These are phyloP conservation scores for Okamejei kenojei DNA, from an alignment of 2,797 vertebrate species.

Conservation along the genomic window DNA sequence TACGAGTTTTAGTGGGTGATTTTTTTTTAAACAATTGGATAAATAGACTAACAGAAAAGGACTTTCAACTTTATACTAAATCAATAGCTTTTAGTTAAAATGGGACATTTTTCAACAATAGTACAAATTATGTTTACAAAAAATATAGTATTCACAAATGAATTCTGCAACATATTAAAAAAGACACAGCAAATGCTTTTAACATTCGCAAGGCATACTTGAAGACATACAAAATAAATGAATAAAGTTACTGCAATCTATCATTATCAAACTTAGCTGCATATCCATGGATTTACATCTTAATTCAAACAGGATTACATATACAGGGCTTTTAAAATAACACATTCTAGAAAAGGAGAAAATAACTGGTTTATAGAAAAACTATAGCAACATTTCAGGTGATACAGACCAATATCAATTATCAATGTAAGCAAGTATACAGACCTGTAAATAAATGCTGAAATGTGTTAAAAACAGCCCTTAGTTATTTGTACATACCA, in stretches of 20 bases:
- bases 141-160: conserved; percentile 23
- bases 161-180: neutral
- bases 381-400: neutral
- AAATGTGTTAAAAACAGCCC: neutral
- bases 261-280: neutral
- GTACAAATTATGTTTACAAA: conserved; percentile 12
- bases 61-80: neutral
- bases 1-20: conserved; percentile 37
- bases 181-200: neutral
- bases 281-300: conserved; percentile 10
- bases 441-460: neutral
- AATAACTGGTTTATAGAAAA: neutral
- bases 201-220: neutral
- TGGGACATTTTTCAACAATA: neutral
- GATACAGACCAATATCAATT: neutral
- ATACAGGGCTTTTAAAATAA: neutral
- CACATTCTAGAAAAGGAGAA: neutral
- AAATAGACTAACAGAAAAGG: neutral
- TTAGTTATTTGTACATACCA: neutral
- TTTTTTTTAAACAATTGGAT: neutral
- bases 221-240: conserved; percentile 7
- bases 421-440: conserved; percentile 2
- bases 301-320: neutral
- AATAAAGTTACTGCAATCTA: conserved; percentile 14
- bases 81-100: conserved; percentile 7